Evolutionary conservation across 2,797 vertebrate genomes (phyloP).

Genomic region (Pteronotus mesoamericanus): DNA sequence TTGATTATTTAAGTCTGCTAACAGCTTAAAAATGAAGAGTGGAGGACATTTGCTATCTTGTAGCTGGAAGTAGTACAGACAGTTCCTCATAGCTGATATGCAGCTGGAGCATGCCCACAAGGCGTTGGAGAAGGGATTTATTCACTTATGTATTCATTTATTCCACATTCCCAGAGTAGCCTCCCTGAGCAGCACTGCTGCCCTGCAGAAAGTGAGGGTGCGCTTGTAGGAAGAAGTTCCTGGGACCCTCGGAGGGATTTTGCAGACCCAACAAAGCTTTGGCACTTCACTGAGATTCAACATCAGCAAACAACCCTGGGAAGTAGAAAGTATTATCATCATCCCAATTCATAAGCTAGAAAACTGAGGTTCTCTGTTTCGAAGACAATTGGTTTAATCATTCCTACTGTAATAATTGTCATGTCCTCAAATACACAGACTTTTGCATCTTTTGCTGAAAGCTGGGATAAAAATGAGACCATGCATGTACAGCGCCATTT

Average conservation of each 20-base stretch:
- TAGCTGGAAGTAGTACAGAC: background rate
- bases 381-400: background rate
- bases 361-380: conserved; percentile 20
- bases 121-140: background rate
- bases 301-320: background rate
- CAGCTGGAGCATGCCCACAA: background rate
- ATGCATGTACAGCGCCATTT: background rate
- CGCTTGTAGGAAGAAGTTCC: background rate
- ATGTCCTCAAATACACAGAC: background rate
- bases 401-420: background rate
- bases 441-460: background rate
- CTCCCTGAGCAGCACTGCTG: background rate
- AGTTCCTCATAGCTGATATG: background rate
- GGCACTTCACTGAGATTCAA: conserved; percentile 11
- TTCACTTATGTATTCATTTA: background rate
- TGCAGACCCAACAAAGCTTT: background rate
- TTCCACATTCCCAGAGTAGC: background rate
- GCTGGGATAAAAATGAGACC: background rate
- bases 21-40: conserved; percentile 7
- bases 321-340: conserved; percentile 19
- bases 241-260: background rate
- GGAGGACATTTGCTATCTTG: background rate
- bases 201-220: background rate
- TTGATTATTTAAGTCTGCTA: conserved; percentile 42
- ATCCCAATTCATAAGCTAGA: background rate